A percentile compares a stretch with the other conserved stretches of the same genome.
These are phyloP conservation scores for Chalcosyrphus nemorum DNA, from an alignment of 2,888 invertebrate genomes.

Conservation along the genomic window DNA sequence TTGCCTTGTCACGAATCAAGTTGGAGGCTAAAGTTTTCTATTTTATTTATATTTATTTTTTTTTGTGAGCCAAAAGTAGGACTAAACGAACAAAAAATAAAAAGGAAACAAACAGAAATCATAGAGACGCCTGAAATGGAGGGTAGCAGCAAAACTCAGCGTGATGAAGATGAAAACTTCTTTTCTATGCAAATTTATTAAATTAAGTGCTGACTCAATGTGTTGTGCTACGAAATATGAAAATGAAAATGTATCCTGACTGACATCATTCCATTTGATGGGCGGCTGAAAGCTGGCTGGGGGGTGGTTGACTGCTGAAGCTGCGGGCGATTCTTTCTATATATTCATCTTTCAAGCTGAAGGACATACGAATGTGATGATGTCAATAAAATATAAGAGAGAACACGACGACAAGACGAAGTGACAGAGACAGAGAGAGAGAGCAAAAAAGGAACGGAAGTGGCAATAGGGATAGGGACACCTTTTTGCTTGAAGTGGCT, in stretches of 20 bases:
- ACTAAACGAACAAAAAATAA: too few species aligned
- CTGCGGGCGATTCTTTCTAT: not conserved
- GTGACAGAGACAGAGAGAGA: not conserved
- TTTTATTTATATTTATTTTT: not conserved
- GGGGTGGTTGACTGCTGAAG: not conserved
- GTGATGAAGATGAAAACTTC: slow-evolving; percentile 51
- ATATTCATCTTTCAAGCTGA: slow-evolving; percentile 17
- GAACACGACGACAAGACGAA: not conserved
- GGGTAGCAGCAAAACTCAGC: not conserved
- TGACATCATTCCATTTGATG: slow-evolving; percentile 49
- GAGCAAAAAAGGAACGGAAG: slow-evolving; percentile 21
- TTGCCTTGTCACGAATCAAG: not conserved
- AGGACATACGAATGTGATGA: slow-evolving; percentile 48
- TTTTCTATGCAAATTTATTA: slow-evolving; percentile 71
- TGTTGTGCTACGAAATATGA: slow-evolving; percentile 68
- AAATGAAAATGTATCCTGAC: slow-evolving; percentile 64
- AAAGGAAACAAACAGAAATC: slow-evolving; percentile 4
- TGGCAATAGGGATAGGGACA: not conserved
- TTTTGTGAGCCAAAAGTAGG: not conserved
- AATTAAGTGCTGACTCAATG: slow-evolving; percentile 72
- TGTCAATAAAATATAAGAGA: slow-evolving; percentile 27
- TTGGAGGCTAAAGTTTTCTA: slow-evolving; percentile 15
- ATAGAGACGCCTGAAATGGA: not conserved
- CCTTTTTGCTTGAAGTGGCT: not conserved
- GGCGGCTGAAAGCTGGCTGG: not conserved